Evolutionary conservation across 1,140 invertebrate genomes (phyloP).

Genomic region (Diuraphis noxia): DNA sequence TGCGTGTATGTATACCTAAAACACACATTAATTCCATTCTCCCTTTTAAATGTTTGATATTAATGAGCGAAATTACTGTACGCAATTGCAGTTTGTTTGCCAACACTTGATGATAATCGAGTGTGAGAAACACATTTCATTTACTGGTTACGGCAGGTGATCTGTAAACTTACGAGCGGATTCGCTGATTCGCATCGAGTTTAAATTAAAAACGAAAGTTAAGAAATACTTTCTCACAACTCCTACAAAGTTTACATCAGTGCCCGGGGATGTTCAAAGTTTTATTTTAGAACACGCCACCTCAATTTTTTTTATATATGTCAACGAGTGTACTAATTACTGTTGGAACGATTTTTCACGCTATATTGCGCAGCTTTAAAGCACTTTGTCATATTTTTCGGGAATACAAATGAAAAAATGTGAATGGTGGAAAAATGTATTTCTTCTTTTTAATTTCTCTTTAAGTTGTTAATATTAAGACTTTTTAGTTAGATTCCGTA

Average conservation of each 20-base stretch:
- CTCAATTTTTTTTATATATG: slow-evolving; percentile 4
- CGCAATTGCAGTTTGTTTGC: neutral
- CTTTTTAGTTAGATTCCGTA: neutral
- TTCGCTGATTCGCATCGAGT: neutral
- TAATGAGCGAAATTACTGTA: neutral
- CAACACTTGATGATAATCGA: neutral
- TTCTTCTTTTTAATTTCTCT: neutral
- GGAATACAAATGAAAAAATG: neutral
- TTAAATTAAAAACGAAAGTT: slow-evolving; percentile 35
- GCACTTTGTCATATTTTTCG: neutral
- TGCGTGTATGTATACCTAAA: accelerated
- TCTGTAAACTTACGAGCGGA: slow-evolving; percentile 15
- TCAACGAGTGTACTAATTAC: neutral
- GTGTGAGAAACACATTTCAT: slow-evolving; percentile 7
- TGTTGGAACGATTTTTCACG: slow-evolving; percentile 1
- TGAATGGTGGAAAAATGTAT: neutral
- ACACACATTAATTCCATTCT: neutral
- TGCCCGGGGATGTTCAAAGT: neutral
- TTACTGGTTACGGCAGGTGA: slow-evolving; percentile 6
- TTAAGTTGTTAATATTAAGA: neutral
- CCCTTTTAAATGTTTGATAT: neutral
- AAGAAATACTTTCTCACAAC: neutral
- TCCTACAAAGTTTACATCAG: neutral
- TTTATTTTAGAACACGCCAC: neutral
- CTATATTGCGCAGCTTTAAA: neutral